Conservation (phyloP, 30 jellyfish, hydroid and myxozoan species). For the Haliclystus octoradiatus region DNA sequence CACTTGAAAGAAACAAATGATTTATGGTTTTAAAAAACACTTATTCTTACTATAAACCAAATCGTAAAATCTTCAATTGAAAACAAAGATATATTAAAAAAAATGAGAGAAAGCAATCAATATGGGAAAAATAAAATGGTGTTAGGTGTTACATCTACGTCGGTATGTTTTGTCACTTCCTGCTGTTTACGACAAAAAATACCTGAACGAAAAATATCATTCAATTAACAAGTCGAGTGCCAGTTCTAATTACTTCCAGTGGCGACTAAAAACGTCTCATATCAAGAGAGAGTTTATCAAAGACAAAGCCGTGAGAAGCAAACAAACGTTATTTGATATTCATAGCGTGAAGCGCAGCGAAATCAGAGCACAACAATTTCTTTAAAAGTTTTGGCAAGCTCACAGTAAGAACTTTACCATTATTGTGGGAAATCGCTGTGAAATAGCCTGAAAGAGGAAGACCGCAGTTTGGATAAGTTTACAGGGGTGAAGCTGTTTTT, state of each 20-base stretch:
- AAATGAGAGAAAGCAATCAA: no score
- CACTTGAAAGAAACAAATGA: no score
- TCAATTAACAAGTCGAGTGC: not conserved
- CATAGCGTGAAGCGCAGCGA: constrained; percentile 16
- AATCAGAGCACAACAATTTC: constrained; percentile 45
- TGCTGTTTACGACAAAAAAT: not conserved
- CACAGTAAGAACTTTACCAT: constrained; percentile 42
- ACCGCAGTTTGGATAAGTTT: constrained; percentile 43
- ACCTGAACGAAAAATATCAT: no score
- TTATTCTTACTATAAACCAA: no score
- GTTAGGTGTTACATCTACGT: no score
- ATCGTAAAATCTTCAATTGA: no score
- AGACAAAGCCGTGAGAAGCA: constrained; percentile 2
- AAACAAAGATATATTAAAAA: no score
- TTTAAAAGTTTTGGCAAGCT: constrained; percentile 36
- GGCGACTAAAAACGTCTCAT: constrained; percentile 13
- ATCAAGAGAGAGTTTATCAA: not conserved
- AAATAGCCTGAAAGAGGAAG: constrained; percentile 51
- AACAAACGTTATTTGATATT: not conserved
- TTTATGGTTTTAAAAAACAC: no score
- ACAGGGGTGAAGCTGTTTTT: constrained; percentile 28
- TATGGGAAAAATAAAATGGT: no score
- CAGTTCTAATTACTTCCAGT: not conserved
- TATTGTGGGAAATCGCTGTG: constrained; percentile 45
- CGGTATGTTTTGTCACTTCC: not conserved